Conservation (phyloP, 2,113 vertebrate species). For the Cyanistes caeruleus region DNA sequence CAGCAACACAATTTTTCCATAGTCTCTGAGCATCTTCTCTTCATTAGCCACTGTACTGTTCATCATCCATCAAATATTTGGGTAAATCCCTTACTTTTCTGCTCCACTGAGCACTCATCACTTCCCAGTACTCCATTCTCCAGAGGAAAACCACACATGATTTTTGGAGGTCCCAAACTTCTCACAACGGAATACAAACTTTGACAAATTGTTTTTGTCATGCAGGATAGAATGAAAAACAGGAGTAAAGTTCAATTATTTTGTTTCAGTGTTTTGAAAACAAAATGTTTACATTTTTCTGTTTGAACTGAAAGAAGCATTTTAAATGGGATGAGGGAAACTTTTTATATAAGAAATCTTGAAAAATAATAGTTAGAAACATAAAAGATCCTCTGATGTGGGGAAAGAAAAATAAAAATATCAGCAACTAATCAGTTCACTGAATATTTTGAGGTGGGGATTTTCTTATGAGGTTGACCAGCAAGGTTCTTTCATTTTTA, state of each 20-base stretch:
- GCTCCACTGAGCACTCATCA: background rate
- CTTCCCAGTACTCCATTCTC: background rate
- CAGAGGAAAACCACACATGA: rapidly evolving
- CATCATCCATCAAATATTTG: background rate
- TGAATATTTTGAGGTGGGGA: background rate
- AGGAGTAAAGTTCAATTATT: background rate
- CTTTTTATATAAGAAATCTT: background rate
- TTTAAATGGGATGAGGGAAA: background rate
- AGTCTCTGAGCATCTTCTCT: background rate
- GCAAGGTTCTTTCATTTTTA: background rate
- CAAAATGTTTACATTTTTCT: background rate
- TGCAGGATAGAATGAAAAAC: background rate
- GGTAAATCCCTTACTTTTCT: background rate
- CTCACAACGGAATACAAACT: background rate
- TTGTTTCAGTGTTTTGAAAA: background rate
- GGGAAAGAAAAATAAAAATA: background rate
- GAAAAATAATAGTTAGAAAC: background rate
- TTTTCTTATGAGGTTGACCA: background rate
- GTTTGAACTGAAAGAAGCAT: background rate
- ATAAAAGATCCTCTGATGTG: background rate
- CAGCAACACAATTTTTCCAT: background rate
- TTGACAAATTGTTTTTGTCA: background rate
- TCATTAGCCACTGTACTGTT: background rate
- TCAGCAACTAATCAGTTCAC: background rate
- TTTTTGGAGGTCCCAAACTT: background rate